Conservation (phyloP, 2,113 vertebrate species). For the Pomatorhinus ruficollis region DNA sequence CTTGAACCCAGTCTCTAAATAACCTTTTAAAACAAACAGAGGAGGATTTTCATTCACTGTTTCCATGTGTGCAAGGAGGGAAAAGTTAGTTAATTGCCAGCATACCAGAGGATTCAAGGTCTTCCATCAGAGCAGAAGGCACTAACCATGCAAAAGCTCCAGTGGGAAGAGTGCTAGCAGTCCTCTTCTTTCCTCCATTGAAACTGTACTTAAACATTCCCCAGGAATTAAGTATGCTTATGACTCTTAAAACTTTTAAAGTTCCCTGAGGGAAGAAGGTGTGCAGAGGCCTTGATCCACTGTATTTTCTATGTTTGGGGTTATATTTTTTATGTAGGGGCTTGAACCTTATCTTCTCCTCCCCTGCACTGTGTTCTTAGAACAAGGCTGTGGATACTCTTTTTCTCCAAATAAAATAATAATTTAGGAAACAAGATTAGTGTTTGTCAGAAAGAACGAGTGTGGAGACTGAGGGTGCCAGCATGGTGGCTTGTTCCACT, state of each 20-base stretch:
- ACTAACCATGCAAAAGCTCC: neutral
- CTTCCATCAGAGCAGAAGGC: neutral
- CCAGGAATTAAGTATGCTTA: neutral
- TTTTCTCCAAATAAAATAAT: neutral
- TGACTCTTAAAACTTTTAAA: neutral
- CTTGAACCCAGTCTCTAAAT: neutral
- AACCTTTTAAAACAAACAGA: neutral
- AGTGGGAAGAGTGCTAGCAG: neutral
- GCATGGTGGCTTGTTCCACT: neutral
- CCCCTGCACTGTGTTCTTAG: neutral
- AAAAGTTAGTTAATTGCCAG: neutral
- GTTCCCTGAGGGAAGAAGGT: neutral
- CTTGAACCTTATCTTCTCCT: neutral
- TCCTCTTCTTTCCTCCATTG: neutral
- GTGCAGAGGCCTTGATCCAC: neutral
- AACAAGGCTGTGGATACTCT: neutral
- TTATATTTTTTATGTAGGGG: neutral
- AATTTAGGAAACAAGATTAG: neutral
- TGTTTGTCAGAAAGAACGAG: neutral
- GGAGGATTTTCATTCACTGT: neutral
- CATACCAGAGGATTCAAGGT: neutral
- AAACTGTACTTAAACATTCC: neutral
- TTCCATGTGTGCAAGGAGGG: no score
- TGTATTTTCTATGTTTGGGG: neutral
- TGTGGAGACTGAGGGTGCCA: neutral